Percentiles rank a stretch among this genome's conserved stretches.
Evolutionary conservation across 2,888 invertebrate genomes (phyloP).

Genomic region (Coremacera marginata): DNA sequence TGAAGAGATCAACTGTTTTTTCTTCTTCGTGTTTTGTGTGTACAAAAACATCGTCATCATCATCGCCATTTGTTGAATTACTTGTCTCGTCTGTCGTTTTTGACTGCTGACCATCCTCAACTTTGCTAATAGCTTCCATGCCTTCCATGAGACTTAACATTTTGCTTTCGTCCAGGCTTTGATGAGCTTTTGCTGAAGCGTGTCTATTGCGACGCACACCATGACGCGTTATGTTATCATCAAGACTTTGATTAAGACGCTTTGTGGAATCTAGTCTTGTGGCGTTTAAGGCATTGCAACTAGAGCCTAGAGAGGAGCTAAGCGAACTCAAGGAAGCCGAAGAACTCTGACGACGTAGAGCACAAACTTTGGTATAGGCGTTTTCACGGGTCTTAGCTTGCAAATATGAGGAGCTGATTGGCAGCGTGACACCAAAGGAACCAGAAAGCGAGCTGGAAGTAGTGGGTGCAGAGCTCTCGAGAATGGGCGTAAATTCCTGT

Average conservation of each 20-base stretch:
- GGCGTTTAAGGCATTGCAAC: conserved; percentile 51
- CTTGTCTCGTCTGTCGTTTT: conserved; percentile 24
- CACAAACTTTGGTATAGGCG: conserved; percentile 91
- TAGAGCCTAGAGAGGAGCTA: conserved; percentile 57
- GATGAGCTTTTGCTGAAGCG: conserved; percentile 75
- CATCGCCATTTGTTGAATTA: conserved; percentile 43
- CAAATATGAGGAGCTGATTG: conserved; percentile 73
- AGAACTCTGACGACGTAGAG: conserved; percentile 86
- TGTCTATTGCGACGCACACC: conserved; percentile 55
- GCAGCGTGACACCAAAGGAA: conserved; percentile 74
- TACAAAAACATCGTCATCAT: conserved; percentile 61
- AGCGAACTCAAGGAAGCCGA: conserved; percentile 78
- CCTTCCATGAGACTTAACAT: conserved; percentile 65
- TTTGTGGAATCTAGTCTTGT: conserved; percentile 72
- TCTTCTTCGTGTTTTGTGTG: conserved; percentile 37
- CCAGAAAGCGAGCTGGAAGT: conserved; percentile 59
- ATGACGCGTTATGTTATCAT: conserved; percentile 74
- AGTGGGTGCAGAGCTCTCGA: conserved; percentile 54
- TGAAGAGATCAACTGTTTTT: conserved; percentile 47
- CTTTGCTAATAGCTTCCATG: conserved; percentile 38
- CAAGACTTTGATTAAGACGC: conserved; percentile 81
- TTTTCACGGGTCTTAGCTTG: conserved; percentile 82
- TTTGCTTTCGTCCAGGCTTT: conserved; percentile 77
- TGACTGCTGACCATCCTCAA: not conserved
- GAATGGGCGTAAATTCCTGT: conserved; percentile 62